Percentiles rank a stretch among this genome's conserved stretches.
These are phyloP conservation scores for Sceloporus tristichus DNA, from an alignment of 2,113 vertebrate species.

Conservation along the genomic window DNA sequence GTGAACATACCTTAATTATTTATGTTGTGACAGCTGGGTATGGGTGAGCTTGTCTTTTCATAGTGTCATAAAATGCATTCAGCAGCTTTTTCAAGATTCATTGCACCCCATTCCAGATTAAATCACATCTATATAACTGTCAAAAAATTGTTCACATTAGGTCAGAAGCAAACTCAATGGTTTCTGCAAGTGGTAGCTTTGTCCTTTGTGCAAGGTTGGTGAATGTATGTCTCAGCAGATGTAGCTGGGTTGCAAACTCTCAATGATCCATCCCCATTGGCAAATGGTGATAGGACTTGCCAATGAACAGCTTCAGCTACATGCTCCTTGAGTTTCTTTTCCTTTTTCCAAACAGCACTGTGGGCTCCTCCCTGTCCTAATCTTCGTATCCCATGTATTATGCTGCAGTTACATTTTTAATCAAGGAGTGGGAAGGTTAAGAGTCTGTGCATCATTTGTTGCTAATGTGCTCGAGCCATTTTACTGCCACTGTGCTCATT, in stretches of 20 bases:
- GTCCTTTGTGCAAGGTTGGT: background rate
- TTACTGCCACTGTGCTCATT: slow-evolving; percentile 62
- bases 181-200: background rate
- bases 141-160: slow-evolving; percentile 47
- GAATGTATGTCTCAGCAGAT: background rate
- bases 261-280: too few relatives aligned
- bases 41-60: background rate
- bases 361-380: too few relatives aligned
- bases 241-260: background rate
- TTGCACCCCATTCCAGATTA: background rate
- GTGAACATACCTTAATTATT: background rate
- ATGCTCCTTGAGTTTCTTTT: background rate
- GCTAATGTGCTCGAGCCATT: slow-evolving; percentile 61
- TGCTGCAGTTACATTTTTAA: background rate
- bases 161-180: slow-evolving; percentile 48
- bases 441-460: slow-evolving; percentile 60
- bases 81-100: background rate
- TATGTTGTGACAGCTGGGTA: background rate
- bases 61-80: background rate
- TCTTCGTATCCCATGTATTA: background rate
- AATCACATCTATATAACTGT: slow-evolving; percentile 36
- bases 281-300: background rate
- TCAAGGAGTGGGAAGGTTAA: slow-evolving; percentile 35
- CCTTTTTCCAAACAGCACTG: background rate
- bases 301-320: too few relatives aligned